phyloP scores from a whole-genome alignment of 2,797 vertebrate species.

The Falco rusticolus region DNA sequence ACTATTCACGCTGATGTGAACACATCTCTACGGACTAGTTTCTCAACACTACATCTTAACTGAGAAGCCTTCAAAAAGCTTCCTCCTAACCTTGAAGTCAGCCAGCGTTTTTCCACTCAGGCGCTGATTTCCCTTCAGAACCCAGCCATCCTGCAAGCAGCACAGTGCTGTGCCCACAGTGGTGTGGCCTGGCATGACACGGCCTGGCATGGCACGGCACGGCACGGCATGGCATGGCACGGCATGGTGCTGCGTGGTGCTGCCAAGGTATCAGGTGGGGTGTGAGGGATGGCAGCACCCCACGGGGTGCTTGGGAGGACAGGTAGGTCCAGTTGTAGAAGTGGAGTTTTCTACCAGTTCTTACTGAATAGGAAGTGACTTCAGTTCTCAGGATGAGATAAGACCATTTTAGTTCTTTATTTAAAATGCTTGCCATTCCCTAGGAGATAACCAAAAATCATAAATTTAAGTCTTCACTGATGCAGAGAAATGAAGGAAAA shows the following conservation, averaged over 20 bases:
- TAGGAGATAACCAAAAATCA: background rate
- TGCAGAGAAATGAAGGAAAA: background rate
- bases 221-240: accelerated
- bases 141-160: accelerated
- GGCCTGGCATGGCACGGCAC: accelerated
- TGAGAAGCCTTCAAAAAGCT: background rate
- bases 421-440: background rate
- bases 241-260: background rate
- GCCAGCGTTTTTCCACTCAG: background rate
- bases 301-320: accelerated
- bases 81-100: background rate
- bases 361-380: background rate
- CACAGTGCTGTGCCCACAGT: accelerated
- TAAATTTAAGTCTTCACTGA: background rate
- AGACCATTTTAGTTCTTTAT: background rate
- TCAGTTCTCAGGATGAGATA: background rate
- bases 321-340: background rate
- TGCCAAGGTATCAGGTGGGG: background rate
- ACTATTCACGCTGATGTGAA: background rate
- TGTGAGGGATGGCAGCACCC: background rate
- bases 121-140: background rate
- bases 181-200: accelerated
- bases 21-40: background rate
- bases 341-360: background rate
- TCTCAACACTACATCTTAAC: background rate